Evolutionary conservation across 2,797 vertebrate genomes (phyloP).

Genomic region (Coregonus ussuriensis): DNA sequence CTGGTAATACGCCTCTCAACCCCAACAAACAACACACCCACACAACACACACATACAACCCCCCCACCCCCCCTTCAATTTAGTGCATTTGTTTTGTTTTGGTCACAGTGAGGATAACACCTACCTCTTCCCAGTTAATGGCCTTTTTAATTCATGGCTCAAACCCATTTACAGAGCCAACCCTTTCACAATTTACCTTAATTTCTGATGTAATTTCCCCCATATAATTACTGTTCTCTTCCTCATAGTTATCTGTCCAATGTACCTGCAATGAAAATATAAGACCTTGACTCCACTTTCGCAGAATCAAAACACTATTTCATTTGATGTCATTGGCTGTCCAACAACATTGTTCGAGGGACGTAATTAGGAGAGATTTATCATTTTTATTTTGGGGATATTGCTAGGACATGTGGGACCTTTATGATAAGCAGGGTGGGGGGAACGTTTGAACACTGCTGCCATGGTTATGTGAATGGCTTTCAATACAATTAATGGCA

Average conservation of each 20-base stretch:
- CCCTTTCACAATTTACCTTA: constrained; percentile 82
- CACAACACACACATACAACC: constrained; percentile 12
- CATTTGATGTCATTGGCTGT: constrained; percentile 83
- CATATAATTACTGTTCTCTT: constrained; percentile 81
- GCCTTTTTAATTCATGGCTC: constrained; percentile 82
- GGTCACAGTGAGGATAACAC: constrained; percentile 72
- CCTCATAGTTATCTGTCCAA: constrained; percentile 78
- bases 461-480: constrained; percentile 79
- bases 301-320: constrained; percentile 83
- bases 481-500: constrained; percentile 81
- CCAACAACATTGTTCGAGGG: constrained; percentile 82
- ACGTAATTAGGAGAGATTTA: constrained; percentile 85
- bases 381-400: constrained; percentile 79
- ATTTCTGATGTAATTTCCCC: constrained; percentile 85
- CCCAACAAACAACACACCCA: neutral
- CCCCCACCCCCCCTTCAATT: constrained; percentile 21
- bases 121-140: constrained; percentile 78
- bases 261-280: constrained; percentile 83
- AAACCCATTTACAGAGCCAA: constrained; percentile 81
- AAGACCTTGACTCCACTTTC: constrained; percentile 82
- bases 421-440: constrained; percentile 83
- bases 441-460: constrained; percentile 70
- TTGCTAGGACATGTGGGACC: constrained; percentile 85
- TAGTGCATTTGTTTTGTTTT: constrained; percentile 70
- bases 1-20: neutral